Evolutionary conservation across 2,797 vertebrate genomes (phyloP).

Genomic region (Hippoglossus hippoglossus): DNA sequence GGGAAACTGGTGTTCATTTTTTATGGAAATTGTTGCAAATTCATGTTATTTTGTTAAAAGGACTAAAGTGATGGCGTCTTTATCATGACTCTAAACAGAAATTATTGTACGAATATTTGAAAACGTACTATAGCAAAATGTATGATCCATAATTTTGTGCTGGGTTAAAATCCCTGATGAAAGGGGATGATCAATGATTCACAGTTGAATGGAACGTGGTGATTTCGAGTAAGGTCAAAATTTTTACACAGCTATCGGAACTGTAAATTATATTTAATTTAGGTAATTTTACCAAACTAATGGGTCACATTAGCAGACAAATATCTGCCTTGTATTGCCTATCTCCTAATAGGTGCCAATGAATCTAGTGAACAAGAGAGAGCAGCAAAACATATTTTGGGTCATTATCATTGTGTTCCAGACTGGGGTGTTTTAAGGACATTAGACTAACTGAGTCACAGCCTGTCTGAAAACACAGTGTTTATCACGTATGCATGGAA

Average conservation of each 20-base stretch:
- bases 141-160: too few relatives aligned
- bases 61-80: too few relatives aligned
- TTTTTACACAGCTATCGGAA: not conserved
- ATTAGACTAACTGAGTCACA: constrained; percentile 60
- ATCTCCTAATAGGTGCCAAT: not conserved
- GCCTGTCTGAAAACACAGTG: not conserved
- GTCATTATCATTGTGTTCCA: constrained; percentile 29
- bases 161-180: not conserved
- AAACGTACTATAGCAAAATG: too few relatives aligned
- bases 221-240: not conserved
- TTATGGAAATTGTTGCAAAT: too few relatives aligned
- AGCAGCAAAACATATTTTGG: not conserved
- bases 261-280: not conserved
- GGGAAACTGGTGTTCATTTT: too few relatives aligned
- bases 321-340: not conserved
- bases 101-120: too few relatives aligned
- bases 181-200: not conserved
- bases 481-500: constrained; percentile 8
- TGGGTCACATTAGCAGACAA: constrained; percentile 13
- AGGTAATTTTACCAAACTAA: not conserved
- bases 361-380: constrained; percentile 1
- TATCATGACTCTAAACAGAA: too few relatives aligned
- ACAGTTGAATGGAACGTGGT: not conserved
- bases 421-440: constrained; percentile 29
- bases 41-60: too few relatives aligned